These are phyloP conservation scores for Eulemur rubriventer DNA, from an alignment of 2,797 vertebrate genomes.

Conservation along the genomic window DNA sequence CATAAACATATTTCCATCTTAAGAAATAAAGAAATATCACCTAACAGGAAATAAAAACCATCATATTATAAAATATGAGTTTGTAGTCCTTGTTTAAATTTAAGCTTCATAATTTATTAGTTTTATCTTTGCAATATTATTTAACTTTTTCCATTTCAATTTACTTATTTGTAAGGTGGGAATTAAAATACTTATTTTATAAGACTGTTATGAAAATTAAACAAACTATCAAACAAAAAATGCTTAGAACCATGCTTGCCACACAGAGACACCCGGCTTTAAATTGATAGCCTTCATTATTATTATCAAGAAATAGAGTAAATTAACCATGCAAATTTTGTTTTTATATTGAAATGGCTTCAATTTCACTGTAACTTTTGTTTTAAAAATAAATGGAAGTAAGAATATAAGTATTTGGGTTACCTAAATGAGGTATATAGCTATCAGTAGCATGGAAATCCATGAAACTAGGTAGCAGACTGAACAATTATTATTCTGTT, in stretches of 20 bases:
- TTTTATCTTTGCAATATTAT: not conserved
- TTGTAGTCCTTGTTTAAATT: not conserved
- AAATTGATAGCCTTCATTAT: not conserved
- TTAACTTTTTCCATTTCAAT: not conserved
- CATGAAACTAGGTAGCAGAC: not conserved
- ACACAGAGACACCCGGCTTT: not conserved
- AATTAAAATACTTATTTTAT: not conserved
- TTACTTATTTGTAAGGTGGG: not conserved
- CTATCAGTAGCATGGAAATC: not conserved
- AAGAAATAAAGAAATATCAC: slow-evolving; percentile 16
- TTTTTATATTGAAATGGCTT: not conserved
- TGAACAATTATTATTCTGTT: not conserved
- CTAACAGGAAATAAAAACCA: not conserved
- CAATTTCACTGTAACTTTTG: not conserved
- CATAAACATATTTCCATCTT: not conserved
- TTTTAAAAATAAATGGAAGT: not conserved
- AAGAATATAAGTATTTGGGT: not conserved
- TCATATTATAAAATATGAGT: not conserved
- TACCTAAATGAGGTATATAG: not conserved
- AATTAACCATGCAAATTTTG: not conserved
- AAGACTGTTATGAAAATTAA: not conserved
- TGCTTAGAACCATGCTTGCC: not conserved
- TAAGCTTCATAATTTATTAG: not conserved
- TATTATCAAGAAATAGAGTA: not conserved
- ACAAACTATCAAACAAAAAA: not conserved